Evolutionary conservation across 2,888 invertebrate species (phyloP).

Genomic region (Aspidiotus destructor): DNA sequence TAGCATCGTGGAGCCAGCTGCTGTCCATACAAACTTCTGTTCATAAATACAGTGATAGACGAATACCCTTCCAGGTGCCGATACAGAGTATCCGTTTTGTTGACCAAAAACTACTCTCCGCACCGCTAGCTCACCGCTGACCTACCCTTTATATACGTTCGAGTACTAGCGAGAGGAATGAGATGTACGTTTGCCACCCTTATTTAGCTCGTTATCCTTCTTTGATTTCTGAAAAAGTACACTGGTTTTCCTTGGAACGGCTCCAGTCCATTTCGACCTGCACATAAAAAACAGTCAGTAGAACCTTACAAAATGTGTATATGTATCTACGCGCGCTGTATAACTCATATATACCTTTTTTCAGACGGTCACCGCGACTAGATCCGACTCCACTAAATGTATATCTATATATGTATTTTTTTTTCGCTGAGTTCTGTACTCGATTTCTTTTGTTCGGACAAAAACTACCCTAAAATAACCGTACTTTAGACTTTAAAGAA

Average conservation of each 20-base stretch:
- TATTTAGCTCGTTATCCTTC: background rate
- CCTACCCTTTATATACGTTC: conserved; percentile 13
- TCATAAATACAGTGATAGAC: conserved; percentile 1
- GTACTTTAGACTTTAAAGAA: conserved; percentile 27
- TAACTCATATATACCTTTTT: conserved; percentile 11
- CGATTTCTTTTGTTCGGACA: conserved; percentile 25
- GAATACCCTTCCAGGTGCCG: conserved; percentile 25
- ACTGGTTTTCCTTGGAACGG: background rate
- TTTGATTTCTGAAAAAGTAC: background rate
- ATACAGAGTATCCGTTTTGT: conserved; percentile 25
- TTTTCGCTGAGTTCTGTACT: conserved; percentile 2
- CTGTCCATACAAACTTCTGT: conserved; percentile 14
- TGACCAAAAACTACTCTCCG: conserved; percentile 27
- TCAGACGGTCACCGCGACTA: conserved; percentile 19
- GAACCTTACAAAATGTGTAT: conserved; percentile 9
- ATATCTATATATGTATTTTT: conserved; percentile 10
- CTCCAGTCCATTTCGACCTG: conserved; percentile 11
- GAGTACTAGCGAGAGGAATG: background rate
- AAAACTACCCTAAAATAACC: conserved; percentile 29
- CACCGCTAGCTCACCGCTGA: conserved; percentile 10
- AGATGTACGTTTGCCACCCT: background rate
- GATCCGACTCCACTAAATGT: conserved; percentile 3
- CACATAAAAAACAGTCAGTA: conserved; percentile 19
- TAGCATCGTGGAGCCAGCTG: conserved; percentile 15
- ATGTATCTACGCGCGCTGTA: too few relatives aligned